Conservation (phyloP, 1,140 invertebrate genomes). For the Drosophila obscura region DNA sequence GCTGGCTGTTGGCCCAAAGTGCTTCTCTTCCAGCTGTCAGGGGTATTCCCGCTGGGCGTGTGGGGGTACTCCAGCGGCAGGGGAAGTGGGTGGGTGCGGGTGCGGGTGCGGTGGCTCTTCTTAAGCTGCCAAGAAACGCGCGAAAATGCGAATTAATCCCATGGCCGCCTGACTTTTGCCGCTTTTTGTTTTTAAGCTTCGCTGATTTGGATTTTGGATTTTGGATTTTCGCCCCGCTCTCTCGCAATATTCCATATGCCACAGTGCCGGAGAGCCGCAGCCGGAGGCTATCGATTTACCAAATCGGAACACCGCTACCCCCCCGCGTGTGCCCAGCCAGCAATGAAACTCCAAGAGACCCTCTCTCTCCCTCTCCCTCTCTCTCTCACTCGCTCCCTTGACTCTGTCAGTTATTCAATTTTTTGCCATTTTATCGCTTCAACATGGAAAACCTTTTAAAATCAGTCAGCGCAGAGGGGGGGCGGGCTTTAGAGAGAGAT, state of each 20-base stretch:
- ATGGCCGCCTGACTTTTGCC: conserved; percentile 33
- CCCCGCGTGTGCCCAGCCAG: not conserved
- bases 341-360: conserved; percentile 12
- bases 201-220: conserved; percentile 47
- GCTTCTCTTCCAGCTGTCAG: conserved; percentile 3
- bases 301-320: conserved; percentile 22
- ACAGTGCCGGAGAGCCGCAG: no score
- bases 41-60: no score
- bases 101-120: not conserved
- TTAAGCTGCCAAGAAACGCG: conserved; percentile 69
- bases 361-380: conserved; percentile 1
- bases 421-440: conserved; percentile 69
- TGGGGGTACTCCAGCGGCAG: not conserved
- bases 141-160: conserved; percentile 71
- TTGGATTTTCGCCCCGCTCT: not conserved
- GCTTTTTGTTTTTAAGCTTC: conserved; percentile 66
- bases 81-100: not conserved
- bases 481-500: not conserved
- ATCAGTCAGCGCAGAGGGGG: conserved; percentile 26
- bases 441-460: conserved; percentile 78
- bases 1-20: no score
- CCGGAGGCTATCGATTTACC: conserved; percentile 41
- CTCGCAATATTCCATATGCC: no score
- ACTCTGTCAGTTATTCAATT: conserved; percentile 71
- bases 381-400: conserved; percentile 6